Base-by-base conservation (phyloP, 2,888 invertebrate species). In the Anaspis maculata region DNA sequence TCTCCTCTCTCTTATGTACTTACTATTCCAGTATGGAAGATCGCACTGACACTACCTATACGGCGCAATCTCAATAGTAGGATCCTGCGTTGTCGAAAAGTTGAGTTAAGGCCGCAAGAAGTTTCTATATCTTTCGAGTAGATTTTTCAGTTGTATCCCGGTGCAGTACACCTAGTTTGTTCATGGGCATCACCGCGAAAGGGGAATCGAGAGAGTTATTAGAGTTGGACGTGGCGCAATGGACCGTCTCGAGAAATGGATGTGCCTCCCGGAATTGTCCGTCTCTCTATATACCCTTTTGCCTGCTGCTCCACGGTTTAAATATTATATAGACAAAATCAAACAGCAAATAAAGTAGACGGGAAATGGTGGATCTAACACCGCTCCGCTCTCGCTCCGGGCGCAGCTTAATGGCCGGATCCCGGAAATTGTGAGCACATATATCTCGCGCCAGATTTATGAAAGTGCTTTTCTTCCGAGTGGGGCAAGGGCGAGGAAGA, bases 371-470 rank as follows among this genome's bases (percentile, higher is more conserved):
- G 56, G 56, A 57, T 56, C 55, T 50, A 56, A 55, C 57, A 51
- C 52, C 57, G 56, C 56, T 53, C 52, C 48, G 46, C 49, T 49
- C 52, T 53, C 51, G 54, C 57, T 56, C 57, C 52, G 61, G 51
- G 56, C 59, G 61, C 58, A 64, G 62, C 65, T 65, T 83, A 83
- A 83, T 82, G 83, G 83, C 81, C 82, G 82, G 81, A 81, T 82
- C 82, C 82, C 79, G 83, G 83, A 83, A 83, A 83, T 83, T 83
- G 82, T 82, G 82, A 81, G 79, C 82, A 79, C 82, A 82, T 83
- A 83, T 83, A 83, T 83, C 82, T 83, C 77, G 74, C 73, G 74
- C 80, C 82, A 83, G 83, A 83, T 83, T 83, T 83, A 83, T 83
- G 83, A 83, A 83, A 83, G 81, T 80, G 80, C 82, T 65, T 67